Evolutionary conservation across 2,797 vertebrate genomes (phyloP).

Genomic region (Sciurus carolinensis): DNA sequence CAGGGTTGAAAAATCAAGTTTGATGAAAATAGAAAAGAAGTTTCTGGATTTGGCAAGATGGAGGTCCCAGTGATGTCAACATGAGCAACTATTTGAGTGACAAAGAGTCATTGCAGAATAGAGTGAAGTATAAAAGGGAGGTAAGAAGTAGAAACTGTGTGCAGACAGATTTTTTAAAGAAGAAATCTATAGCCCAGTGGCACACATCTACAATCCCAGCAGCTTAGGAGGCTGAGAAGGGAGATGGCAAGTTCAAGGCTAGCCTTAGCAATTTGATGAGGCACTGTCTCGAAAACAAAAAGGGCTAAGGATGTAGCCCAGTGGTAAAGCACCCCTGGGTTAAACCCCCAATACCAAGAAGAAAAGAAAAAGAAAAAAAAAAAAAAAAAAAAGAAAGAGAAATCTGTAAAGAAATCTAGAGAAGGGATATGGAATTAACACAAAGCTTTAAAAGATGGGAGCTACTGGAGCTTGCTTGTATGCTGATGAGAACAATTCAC

Average conservation of each 20-base stretch:
- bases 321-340: background rate
- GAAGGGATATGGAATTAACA: background rate
- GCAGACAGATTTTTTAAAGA: background rate
- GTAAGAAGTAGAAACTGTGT: background rate
- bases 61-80: background rate
- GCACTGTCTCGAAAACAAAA: no score
- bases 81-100: background rate
- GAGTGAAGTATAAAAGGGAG: background rate
- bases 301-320: no score
- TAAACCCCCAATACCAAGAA: background rate
- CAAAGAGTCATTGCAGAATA: background rate
- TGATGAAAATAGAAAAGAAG: background rate
- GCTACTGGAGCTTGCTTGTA: background rate
- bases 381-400: no score
- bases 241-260: background rate
- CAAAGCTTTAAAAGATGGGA: conserved; percentile 27
- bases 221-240: background rate
- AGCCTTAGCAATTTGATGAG: background rate
- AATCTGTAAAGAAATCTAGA: background rate
- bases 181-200: background rate
- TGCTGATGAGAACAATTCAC: background rate
- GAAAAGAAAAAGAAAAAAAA: no score
- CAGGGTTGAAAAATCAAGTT: background rate
- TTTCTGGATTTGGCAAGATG: background rate
- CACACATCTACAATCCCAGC: background rate